Evolutionary conservation across 2,797 vertebrate species (phyloP).

Genomic region (Acrocephalus scirpaceus): DNA sequence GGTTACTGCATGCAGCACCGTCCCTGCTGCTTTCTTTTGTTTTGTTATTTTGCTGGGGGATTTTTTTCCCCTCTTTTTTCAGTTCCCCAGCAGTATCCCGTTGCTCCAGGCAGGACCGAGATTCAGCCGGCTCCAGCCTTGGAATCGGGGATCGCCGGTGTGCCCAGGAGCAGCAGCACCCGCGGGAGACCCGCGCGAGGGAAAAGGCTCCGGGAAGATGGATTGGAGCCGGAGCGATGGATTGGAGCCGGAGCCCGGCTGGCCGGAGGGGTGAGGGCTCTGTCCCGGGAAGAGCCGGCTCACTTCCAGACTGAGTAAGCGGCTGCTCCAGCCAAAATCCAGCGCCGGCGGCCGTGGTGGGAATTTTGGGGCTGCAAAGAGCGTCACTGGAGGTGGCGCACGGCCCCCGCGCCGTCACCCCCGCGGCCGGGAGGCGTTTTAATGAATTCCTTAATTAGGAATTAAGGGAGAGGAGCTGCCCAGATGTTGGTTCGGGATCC

Average conservation of each 20-base stretch:
- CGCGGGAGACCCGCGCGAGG: accelerated
- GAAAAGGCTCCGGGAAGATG: accelerated
- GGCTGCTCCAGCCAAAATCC: neutral
- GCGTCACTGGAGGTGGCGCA: neutral
- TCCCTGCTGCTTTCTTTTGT: neutral
- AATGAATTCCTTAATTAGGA: neutral
- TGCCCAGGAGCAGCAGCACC: neutral
- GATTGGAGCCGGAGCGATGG: accelerated
- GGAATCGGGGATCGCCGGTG: accelerated
- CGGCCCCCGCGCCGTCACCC: neutral
- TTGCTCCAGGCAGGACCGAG: accelerated
- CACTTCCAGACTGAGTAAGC: neutral
- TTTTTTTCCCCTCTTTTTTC: accelerated
- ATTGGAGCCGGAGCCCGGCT: accelerated
- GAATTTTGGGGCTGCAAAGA: neutral
- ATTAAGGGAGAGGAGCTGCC: neutral
- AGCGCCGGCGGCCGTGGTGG: neutral
- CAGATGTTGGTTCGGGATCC: neutral
- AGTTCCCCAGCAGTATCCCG: neutral
- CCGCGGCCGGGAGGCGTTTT: neutral
- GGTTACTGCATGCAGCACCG: accelerated
- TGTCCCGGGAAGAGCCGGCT: neutral
- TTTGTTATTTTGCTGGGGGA: neutral
- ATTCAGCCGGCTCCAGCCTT: accelerated
- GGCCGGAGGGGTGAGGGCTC: neutral